Evolutionary conservation across 2,888 invertebrate species (phyloP), one percentile per base, ranked within the genome.

Genomic region (Pocota personata): DNA sequence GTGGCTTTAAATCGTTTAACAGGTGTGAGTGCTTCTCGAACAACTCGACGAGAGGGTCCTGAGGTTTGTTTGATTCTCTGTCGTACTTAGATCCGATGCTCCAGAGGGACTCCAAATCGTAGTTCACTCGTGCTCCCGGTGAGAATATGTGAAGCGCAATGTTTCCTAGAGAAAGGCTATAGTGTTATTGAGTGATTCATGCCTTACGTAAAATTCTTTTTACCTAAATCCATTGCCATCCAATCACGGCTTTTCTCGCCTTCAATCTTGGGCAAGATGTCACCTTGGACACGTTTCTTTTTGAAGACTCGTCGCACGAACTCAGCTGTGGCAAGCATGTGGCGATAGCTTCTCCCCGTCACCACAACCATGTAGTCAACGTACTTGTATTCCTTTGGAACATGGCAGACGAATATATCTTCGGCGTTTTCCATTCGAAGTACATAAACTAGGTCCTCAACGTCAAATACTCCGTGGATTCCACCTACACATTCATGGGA

Each of bases 101-200:
- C 99, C 98, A 99, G 37, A 99, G 93, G 0, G 96, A 96, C 92
- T 99, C 99, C 87, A 99, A 93, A 92, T 98, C 98, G 91, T 98
- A 98, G 5, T 93, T 90, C 87, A 93, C 92, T 88, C 99, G 93
- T 1, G 95, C 94, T 88, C 95, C 93, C 10, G 94, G 93, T 32
- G 96, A 95, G 92, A 98, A 97, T 88, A 99, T 94, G 90, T 99
- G 98, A 35, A 99, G 92, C 3, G 97, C 97, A 89, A 98, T 98
- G 91, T 98, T 98, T 84, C 97, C 98, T 97, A 92, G 37, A 94
- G 93, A 27, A 8, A 24, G 24, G 24, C 24, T 12, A 35, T 71
- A 14, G 35, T 52, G 50, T 30, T 8, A 16, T 16, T 46, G 1
- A 69, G 40, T 10, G 52, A 27, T 6, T 21, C 1, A 21, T 32